These are phyloP conservation scores for Agrochola macilenta DNA, from an alignment of 2,888 invertebrate genomes.

Conservation along the genomic window DNA sequence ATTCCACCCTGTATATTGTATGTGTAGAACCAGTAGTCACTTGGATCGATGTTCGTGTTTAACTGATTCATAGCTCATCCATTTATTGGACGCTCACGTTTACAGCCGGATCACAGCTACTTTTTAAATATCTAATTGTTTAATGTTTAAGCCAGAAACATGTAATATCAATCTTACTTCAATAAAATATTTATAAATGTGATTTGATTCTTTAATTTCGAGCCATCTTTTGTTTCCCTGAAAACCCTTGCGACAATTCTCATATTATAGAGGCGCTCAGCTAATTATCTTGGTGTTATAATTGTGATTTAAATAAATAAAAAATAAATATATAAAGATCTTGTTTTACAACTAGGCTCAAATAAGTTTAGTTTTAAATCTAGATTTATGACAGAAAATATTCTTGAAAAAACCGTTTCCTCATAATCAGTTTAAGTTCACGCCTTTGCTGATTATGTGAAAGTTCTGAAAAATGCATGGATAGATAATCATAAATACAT, in stretches of 20 bases:
- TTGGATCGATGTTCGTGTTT: constrained; percentile 33
- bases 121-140: constrained; percentile 42
- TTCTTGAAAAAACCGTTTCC: no score
- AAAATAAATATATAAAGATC: no score
- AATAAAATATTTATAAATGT: constrained; percentile 57
- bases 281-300: no score
- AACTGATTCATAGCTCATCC: constrained; percentile 5
- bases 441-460: not conserved
- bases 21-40: constrained; percentile 28
- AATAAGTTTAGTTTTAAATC: not conserved
- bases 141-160: constrained; percentile 73
- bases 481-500: not conserved
- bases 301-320: no score
- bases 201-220: constrained; percentile 33
- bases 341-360: not conserved
- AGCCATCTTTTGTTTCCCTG: not conserved
- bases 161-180: constrained; percentile 56
- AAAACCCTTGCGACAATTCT: not conserved
- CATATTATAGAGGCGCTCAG: not conserved
- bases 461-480: no score
- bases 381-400: not conserved
- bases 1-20: not conserved
- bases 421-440: not conserved
- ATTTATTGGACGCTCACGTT: constrained; percentile 19
- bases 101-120: constrained; percentile 29